phyloP scores from a whole-genome alignment of 1,140 invertebrate species.

The Ceratina australensis region DNA sequence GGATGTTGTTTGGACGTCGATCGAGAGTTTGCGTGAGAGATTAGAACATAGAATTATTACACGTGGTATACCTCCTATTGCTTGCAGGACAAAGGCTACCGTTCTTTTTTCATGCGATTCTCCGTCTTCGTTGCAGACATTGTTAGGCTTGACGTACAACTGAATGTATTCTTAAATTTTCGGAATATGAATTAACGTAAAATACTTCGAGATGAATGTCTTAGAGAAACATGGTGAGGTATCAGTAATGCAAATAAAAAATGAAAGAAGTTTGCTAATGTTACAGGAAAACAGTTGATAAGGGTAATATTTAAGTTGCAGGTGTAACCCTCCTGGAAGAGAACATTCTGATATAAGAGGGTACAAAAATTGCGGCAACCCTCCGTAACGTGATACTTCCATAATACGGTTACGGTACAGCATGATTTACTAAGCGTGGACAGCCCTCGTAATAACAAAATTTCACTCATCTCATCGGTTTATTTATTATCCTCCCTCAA shows the following conservation, averaged over 20 bases:
- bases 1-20: conserved; percentile 60
- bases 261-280: too few species aligned
- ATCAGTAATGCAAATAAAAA: too few species aligned
- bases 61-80: conserved; percentile 48
- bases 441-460: not conserved
- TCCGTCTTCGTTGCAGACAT: too few species aligned
- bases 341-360: not conserved
- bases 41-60: conserved; percentile 52
- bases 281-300: too few species aligned
- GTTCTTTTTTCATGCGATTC: not conserved
- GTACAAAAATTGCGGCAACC: not conserved
- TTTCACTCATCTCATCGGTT: not conserved
- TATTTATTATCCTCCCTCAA: not conserved
- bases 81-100: conserved; percentile 69
- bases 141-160: too few species aligned
- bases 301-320: not conserved
- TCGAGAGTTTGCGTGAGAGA: conserved; percentile 14
- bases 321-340: not conserved
- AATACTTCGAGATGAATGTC: too few species aligned
- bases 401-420: not conserved
- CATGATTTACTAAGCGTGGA: not conserved
- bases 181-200: too few species aligned
- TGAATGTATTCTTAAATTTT: too few species aligned
- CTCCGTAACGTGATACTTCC: not conserved
- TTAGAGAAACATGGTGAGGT: too few species aligned